Percentiles rank a stretch among this genome's conserved stretches.
These are phyloP conservation scores for Habrosyne pyritoides DNA, from an alignment of 2,888 invertebrate genomes.

Conservation along the genomic window DNA sequence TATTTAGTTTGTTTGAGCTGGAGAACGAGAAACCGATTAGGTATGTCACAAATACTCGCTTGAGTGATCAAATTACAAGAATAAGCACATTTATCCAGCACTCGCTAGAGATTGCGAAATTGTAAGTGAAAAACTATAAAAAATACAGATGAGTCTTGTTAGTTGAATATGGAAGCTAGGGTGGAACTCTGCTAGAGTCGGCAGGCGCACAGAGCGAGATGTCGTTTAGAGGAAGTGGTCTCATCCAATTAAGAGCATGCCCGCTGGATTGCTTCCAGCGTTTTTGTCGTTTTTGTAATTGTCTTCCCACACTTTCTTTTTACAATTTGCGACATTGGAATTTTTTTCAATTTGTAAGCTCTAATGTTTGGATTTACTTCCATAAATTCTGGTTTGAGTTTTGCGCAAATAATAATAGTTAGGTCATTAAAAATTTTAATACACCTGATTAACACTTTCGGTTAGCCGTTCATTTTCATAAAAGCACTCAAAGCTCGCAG, in stretches of 20 bases:
- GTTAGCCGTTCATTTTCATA: no score
- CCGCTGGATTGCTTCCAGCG: constrained; percentile 76
- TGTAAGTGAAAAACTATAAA: constrained; percentile 8
- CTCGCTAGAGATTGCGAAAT: not conserved
- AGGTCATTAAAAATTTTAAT: no score
- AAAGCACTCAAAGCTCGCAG: not conserved
- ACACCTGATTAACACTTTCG: no score
- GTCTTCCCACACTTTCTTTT: constrained; percentile 63
- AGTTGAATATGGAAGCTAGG: constrained; percentile 50
- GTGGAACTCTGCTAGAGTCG: constrained; percentile 27
- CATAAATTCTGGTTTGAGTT: no score
- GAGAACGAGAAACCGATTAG: no score
- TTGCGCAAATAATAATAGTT: no score
- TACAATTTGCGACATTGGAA: constrained; percentile 49
- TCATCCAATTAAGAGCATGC: constrained; percentile 80
- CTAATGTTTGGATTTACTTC: constrained; percentile 1
- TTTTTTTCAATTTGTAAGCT: constrained; percentile 42
- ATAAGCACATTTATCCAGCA: not conserved
- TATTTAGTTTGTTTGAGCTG: no score
- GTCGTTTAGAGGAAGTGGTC: constrained; percentile 79
- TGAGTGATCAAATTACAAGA: no score
- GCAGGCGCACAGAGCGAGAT: constrained; percentile 39
- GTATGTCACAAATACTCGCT: no score
- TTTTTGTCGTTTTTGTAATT: constrained; percentile 77
- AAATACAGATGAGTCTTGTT: constrained; percentile 37